These are phyloP conservation scores for Tromatobia lineatoria DNA, from an alignment of 2,888 invertebrate species.

Conservation along the genomic window DNA sequence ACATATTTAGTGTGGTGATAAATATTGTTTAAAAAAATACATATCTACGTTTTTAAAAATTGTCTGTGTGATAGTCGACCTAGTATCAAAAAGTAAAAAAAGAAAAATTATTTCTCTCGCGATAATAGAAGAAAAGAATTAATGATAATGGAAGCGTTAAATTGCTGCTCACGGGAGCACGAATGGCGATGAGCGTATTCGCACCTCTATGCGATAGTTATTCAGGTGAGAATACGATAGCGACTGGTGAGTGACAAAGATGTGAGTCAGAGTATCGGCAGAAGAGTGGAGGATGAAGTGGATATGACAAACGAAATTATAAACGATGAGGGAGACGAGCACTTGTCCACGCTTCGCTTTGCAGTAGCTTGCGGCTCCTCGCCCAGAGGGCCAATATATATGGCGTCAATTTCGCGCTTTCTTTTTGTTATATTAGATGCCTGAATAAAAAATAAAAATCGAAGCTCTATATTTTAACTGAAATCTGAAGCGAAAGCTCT, in stretches of 20 bases:
- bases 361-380: conserved; percentile 2
- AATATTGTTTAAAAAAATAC: neutral
- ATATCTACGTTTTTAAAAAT: too few relatives aligned
- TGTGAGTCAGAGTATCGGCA: neutral
- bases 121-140: neutral
- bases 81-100: neutral
- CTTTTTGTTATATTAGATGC: neutral
- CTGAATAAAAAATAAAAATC: neutral
- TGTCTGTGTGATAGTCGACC: too few relatives aligned
- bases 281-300: conserved; percentile 8
- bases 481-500: neutral
- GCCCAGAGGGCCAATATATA: neutral
- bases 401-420: neutral
- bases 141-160: neutral
- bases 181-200: neutral
- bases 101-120: neutral
- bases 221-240: conserved; percentile 1
- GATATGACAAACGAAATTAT: conserved; percentile 19
- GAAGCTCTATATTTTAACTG: neutral
- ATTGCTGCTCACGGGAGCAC: neutral
- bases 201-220: neutral
- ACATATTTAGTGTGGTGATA: neutral
- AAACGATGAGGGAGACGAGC: neutral
- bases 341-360: neutral
- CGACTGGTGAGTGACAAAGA: conserved; percentile 28